Evolutionary conservation across 30 jellyfish, hydroid and myxozoan species (phyloP), one percentile per base, ranked within the genome.

Genomic region (Rhopilema esculentum): DNA sequence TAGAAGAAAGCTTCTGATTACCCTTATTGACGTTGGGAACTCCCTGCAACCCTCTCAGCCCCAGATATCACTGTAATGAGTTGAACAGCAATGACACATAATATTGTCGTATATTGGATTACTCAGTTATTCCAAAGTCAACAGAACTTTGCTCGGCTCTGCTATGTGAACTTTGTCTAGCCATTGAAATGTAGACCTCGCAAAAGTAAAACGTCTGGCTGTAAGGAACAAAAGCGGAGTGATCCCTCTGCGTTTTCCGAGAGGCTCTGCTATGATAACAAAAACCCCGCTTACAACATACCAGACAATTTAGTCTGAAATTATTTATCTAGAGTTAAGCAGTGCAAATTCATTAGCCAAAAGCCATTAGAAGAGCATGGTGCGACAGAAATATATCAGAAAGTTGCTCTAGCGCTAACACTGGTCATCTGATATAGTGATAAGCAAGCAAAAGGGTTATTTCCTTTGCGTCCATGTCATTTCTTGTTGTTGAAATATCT

Each of bases 141-240:
- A 40, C 69, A 73, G 50, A 32, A 73, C 69, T 73, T 48, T 32
- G 71, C 84, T 73, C 65, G 88, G 88, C 88, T 78, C 88, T 27
- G 68, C 48, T 78, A 26, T 62, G 66, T 62, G 30, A 64, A 78
- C 79, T 48, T 53, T 62, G 88, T 78, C 88, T 62, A 29, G 88
- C 78, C 79, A 31, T 19, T 27, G 79, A 57, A 78, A 62, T 27
- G 66, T 68, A 78, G 16, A 16, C 22, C 25, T 64, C 27, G 4
- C 48, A 22, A 71, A 22, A 18, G 70, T 9, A 0, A 28, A 69
- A 57, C 77, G 79, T 33, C 88, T 8, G n/a, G 88, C 77, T 78
- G 31, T 78, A 21, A 51, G 77, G 31, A 51, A 66, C 52, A n/a
- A 66, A 49, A 27, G 88, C 88, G 27, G 27, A 24, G 49, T 78